These are phyloP conservation scores for Alces alces DNA, from an alignment of 2,113 vertebrate species.

Conservation along the genomic window DNA sequence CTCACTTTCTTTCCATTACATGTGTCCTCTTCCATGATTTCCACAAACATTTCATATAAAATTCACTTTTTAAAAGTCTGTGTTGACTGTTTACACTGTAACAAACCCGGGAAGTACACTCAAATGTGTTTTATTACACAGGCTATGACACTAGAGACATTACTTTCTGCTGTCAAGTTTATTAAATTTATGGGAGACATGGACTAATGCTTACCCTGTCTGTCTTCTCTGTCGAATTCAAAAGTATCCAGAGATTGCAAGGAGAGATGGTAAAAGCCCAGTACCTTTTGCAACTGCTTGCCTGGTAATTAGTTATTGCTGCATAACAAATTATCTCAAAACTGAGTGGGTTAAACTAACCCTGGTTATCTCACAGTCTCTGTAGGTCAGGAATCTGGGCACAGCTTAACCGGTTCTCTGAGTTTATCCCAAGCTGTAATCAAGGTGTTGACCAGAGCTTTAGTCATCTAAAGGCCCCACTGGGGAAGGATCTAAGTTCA, in stretches of 20 bases:
- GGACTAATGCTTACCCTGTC: not conserved
- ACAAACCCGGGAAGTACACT: not conserved
- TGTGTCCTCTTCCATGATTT: not conserved
- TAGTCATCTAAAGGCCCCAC: not conserved
- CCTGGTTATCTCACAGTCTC: not conserved
- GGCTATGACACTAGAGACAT: not conserved
- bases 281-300: not conserved
- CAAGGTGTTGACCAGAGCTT: not conserved
- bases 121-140: not conserved
- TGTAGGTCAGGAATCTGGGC: not conserved
- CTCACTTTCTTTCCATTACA: not conserved
- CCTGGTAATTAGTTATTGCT: not conserved
- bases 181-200: not conserved
- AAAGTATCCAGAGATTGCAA: not conserved
- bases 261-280: not conserved
- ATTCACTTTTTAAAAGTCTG: not conserved
- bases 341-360: not conserved
- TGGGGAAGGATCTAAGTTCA: not conserved
- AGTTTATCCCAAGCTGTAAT: not conserved
- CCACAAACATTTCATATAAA: constrained; percentile 12
- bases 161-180: not conserved
- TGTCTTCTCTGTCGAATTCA: not conserved
- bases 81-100: not conserved
- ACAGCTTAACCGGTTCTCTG: not conserved
- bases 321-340: not conserved